Conservation (phyloP, 1,140 invertebrate genomes). For the Leptopilina clavipes region DNA sequence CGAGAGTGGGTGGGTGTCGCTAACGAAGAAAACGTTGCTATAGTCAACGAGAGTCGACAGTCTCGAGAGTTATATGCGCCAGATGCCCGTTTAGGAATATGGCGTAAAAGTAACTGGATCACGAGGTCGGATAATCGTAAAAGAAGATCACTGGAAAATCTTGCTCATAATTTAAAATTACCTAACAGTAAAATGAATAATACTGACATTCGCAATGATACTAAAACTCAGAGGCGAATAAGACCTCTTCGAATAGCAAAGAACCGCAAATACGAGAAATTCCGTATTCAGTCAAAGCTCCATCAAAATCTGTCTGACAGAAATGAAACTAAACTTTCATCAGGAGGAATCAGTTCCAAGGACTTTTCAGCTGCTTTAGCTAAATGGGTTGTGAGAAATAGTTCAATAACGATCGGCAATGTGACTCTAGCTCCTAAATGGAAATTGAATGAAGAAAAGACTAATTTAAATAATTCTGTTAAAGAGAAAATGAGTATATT, state of each 20-base stretch:
- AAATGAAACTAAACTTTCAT: slow-evolving; percentile 14
- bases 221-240: background rate
- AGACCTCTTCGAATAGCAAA: background rate
- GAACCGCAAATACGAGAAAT: background rate
- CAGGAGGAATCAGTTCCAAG: slow-evolving; percentile 51
- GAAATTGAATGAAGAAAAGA: background rate
- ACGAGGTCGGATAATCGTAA: slow-evolving; percentile 55
- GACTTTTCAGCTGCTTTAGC: slow-evolving; percentile 52
- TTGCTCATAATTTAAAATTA: slow-evolving; percentile 14
- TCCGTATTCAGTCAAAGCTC: background rate
- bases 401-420: slow-evolving; percentile 40
- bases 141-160: slow-evolving; percentile 44
- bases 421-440: slow-evolving; percentile 35
- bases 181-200: slow-evolving; percentile 13
- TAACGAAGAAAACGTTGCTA: slow-evolving; percentile 63
- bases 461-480: slow-evolving; percentile 27
- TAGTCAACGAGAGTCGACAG: slow-evolving; percentile 62
- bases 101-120: slow-evolving; percentile 65
- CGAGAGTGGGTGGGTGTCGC: slow-evolving; percentile 56
- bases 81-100: slow-evolving; percentile 58
- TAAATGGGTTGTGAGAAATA: slow-evolving; percentile 18
- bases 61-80: slow-evolving; percentile 47
- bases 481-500: slow-evolving; percentile 37
- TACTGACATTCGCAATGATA: background rate
- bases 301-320: background rate